These are phyloP conservation scores for Operophtera brumata DNA, from an alignment of 2,888 invertebrate species.

Conservation along the genomic window DNA sequence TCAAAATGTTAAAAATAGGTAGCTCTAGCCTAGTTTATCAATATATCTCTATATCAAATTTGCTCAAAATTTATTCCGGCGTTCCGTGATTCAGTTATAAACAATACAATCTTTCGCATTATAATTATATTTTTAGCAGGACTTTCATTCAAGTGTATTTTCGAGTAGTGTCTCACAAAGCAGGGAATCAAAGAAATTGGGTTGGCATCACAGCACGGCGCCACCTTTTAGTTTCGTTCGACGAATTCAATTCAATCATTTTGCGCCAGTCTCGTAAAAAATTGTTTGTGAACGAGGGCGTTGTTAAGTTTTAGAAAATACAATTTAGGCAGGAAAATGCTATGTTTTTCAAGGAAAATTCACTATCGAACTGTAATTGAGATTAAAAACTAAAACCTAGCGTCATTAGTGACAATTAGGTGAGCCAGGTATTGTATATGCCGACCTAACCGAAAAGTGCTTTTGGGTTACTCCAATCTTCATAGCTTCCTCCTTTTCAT, in stretches of 20 bases:
- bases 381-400: constrained; percentile 31
- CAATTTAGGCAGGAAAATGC: constrained; percentile 25
- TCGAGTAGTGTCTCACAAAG: too few species aligned
- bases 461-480: constrained; percentile 14
- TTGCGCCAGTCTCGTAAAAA: constrained; percentile 1
- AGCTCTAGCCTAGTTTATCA: too few species aligned
- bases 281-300: constrained; percentile 8
- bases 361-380: constrained; percentile 12
- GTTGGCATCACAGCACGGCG: too few species aligned
- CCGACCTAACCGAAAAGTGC: constrained; percentile 43
- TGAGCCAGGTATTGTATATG: constrained; percentile 54
- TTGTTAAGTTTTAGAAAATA: constrained; percentile 1
- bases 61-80: neutral
- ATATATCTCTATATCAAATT: neutral
- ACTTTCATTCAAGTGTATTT: too few species aligned
- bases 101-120: too few species aligned
- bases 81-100: too few species aligned
- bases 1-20: too few species aligned
- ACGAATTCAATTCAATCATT: too few species aligned
- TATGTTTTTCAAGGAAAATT: constrained; percentile 23
- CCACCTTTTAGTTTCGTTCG: neutral
- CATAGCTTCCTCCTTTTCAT: constrained; percentile 32
- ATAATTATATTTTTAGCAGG: too few species aligned
- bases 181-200: too few species aligned
- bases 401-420: constrained; percentile 74